A percentile compares a stretch with the other conserved stretches of the same genome.
These are phyloP conservation scores for Cryptomyrus ogoouensis DNA, from an alignment of 2,113 vertebrate genomes.

Conservation along the genomic window DNA sequence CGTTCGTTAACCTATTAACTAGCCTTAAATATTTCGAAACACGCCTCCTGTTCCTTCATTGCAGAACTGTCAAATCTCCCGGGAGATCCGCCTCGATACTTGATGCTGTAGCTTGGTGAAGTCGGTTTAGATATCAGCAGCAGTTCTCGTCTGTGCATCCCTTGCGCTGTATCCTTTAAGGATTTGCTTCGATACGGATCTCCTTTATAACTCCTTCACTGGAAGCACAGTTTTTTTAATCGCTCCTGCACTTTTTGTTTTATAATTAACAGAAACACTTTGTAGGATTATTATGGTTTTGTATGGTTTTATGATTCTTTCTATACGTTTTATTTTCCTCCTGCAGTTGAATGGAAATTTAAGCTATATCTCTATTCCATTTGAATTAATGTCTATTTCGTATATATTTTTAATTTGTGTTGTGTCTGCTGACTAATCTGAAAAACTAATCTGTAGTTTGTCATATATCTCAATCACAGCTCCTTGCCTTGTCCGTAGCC, in stretches of 20 bases:
- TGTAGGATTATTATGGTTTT: neutral
- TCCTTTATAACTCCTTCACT: neutral
- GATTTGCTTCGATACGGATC: neutral
- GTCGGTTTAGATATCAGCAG: neutral
- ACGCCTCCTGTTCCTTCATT: neutral
- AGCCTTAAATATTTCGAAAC: neutral
- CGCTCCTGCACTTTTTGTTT: neutral
- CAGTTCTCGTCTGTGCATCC: neutral
- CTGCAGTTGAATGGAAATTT: neutral
- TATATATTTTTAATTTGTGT: neutral
- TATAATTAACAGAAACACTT: neutral
- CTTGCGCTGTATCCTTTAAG: neutral
- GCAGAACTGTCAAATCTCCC: neutral
- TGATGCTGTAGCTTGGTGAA: neutral
- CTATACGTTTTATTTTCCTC: neutral
- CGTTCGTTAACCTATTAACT: neutral
- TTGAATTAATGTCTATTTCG: neutral
- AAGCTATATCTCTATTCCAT: neutral
- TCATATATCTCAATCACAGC: neutral
- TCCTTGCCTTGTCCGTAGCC: neutral
- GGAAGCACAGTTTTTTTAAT: neutral
- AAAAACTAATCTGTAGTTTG: neutral
- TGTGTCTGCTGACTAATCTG: neutral
- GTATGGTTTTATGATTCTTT: neutral
- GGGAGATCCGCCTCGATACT: neutral